Conservation (phyloP, 1,140 invertebrate genomes). For the Drosophila ficusphila region DNA sequence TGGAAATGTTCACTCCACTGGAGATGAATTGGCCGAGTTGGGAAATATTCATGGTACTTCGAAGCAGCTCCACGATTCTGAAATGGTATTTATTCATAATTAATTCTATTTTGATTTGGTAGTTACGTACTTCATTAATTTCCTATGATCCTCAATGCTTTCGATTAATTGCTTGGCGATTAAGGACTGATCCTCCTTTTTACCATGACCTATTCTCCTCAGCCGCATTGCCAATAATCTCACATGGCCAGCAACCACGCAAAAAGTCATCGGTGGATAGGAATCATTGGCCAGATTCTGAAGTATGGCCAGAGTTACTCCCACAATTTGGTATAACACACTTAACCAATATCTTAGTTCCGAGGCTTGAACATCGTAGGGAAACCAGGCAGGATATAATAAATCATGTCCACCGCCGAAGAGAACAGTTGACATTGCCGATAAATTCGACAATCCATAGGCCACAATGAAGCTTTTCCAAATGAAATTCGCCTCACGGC, state of each 20-base stretch:
- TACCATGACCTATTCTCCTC: slow-evolving; percentile 21
- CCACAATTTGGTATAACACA: slow-evolving; percentile 47
- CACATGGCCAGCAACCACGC: slow-evolving; percentile 52
- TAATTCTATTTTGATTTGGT: too few relatives aligned
- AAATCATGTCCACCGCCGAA: slow-evolving; percentile 28
- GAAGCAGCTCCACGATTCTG: slow-evolving; percentile 37
- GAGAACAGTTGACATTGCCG: slow-evolving; percentile 20
- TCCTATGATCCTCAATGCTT: slow-evolving; percentile 54
- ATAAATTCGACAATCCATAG: slow-evolving; percentile 32
- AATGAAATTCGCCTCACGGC: slow-evolving; percentile 26
- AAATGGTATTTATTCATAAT: neutral
- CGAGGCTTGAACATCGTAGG: slow-evolving; percentile 40
- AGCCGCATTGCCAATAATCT: slow-evolving; percentile 42
- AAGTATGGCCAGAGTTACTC: slow-evolving; percentile 34
- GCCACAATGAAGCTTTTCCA: slow-evolving; percentile 43
- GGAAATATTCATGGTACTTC: slow-evolving; percentile 21
- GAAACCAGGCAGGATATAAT: slow-evolving; percentile 62
- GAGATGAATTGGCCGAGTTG: slow-evolving; percentile 38
- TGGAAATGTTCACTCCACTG: slow-evolving; percentile 43
- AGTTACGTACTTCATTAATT: slow-evolving; percentile 39
- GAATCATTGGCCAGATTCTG: slow-evolving; percentile 57
- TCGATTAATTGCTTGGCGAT: slow-evolving; percentile 15
- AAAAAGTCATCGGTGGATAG: slow-evolving; percentile 51
- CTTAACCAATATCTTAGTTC: slow-evolving; percentile 22
- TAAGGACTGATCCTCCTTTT: neutral